A percentile compares a stretch with the other conserved stretches of the same genome.
phyloP scores from a whole-genome alignment of 2,888 invertebrate genomes.

The Sarcophaga variegata region DNA sequence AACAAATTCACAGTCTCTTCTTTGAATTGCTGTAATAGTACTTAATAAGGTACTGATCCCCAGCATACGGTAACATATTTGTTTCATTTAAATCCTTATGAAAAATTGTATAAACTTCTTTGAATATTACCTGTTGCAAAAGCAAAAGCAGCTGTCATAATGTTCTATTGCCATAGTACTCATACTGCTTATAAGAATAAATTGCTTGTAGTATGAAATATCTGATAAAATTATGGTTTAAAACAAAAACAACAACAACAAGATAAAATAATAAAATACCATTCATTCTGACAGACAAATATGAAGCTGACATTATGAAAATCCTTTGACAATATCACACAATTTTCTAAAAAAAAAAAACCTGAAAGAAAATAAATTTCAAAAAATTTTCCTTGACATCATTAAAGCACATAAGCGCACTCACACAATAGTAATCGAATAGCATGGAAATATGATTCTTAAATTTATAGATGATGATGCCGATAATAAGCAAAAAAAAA shows the following conservation, averaged over 20 bases:
- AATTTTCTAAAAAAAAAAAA: slow-evolving; percentile 7
- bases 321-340: slow-evolving; percentile 18
- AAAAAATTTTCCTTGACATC: slow-evolving; percentile 1
- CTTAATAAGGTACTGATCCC: too few species aligned
- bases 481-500: not conserved
- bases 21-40: too few species aligned
- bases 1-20: too few species aligned
- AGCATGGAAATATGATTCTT: not conserved
- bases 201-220: not conserved
- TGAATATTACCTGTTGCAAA: too few species aligned
- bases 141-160: too few species aligned
- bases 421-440: not conserved
- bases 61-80: too few species aligned
- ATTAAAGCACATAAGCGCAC: not conserved
- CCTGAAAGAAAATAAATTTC: not conserved
- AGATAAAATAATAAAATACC: slow-evolving; percentile 2
- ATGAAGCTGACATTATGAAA: slow-evolving; percentile 7
- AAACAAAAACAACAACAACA: not conserved
- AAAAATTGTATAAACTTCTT: too few species aligned
- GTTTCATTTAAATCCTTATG: too few species aligned
- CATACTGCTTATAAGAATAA: too few species aligned
- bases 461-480: not conserved
- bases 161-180: too few species aligned
- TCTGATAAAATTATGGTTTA: slow-evolving; percentile 36
- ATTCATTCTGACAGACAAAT: slow-evolving; percentile 6